Conservation (phyloP, 1,140 invertebrate species). For the Nebria ingens region DNA sequence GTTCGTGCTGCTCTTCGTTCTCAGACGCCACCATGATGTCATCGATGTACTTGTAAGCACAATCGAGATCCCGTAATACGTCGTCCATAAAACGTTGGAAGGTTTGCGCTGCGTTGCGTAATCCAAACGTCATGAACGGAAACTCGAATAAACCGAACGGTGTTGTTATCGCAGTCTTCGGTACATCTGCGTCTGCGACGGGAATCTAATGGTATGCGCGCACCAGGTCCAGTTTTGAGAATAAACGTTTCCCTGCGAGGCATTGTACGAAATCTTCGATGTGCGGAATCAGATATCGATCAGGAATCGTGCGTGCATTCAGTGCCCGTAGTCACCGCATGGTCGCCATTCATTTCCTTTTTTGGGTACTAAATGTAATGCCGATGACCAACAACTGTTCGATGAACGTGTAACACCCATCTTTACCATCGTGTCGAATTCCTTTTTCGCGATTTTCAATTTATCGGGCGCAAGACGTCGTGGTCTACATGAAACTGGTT, state of each 20-base stretch:
- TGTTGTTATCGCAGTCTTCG: slow-evolving; percentile 32
- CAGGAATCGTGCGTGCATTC: slow-evolving; percentile 32
- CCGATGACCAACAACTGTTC: not conserved
- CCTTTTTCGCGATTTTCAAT: not conserved
- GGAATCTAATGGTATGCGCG: slow-evolving; percentile 39
- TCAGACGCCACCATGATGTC: slow-evolving; percentile 39
- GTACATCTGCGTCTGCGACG: slow-evolving; percentile 24
- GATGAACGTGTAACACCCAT: not conserved
- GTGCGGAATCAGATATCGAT: slow-evolving; percentile 28
- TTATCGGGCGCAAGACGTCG: not conserved
- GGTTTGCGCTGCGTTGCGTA: slow-evolving; percentile 31
- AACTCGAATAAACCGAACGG: slow-evolving; percentile 34
- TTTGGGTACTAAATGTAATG: slow-evolving; percentile 33
- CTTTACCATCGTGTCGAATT: not conserved
- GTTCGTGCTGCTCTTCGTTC: slow-evolving; percentile 22
- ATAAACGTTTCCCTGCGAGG: slow-evolving; percentile 31
- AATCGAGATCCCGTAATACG: no score
- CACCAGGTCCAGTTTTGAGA: slow-evolving; percentile 37
- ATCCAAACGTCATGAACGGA: slow-evolving; percentile 30
- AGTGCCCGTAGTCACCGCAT: slow-evolving; percentile 36
- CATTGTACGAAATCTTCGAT: slow-evolving; percentile 26
- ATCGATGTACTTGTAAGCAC: slow-evolving; percentile 37
- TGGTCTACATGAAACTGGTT: not conserved
- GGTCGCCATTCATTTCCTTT: slow-evolving; percentile 27
- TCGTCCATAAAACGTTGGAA: slow-evolving; percentile 41